Conservation (phyloP, 1,140 invertebrate species). For the Danaus melanippus region DNA sequence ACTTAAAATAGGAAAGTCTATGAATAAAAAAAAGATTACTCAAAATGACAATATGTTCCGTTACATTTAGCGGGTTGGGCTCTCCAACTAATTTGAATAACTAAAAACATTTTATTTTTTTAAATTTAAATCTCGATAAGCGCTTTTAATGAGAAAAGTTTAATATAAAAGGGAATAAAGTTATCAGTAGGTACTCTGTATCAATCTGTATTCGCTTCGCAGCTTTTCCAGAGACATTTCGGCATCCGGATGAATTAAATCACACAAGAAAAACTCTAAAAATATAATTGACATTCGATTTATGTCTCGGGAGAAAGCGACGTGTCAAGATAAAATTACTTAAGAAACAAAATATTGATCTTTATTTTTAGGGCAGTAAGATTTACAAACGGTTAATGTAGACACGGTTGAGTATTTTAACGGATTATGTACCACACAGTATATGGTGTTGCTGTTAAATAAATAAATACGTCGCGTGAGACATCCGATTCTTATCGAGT, state of each 20-base stretch:
- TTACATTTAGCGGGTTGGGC: too few relatives aligned
- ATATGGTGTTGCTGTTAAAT: slow-evolving; percentile 44
- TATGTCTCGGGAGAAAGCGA: slow-evolving; percentile 46
- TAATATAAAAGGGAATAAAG: too few relatives aligned
- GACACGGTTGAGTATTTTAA: slow-evolving; percentile 24
- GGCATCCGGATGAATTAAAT: slow-evolving; percentile 33
- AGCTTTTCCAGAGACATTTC: slow-evolving; percentile 12
- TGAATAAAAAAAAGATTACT: too few relatives aligned
- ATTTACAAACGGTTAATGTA: not conserved
- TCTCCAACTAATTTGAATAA: too few relatives aligned
- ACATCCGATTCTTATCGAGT: slow-evolving; percentile 68
- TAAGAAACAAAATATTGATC: too few relatives aligned
- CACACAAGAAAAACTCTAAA: slow-evolving; percentile 35
- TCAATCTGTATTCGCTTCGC: too few relatives aligned
- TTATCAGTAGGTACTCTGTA: too few relatives aligned
- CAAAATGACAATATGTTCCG: too few relatives aligned
- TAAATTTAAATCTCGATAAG: too few relatives aligned
- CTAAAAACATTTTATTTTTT: too few relatives aligned
- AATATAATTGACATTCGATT: slow-evolving; percentile 29
- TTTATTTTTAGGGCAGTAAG: not conserved
- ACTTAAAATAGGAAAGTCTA: too few relatives aligned
- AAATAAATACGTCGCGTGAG: slow-evolving; percentile 68
- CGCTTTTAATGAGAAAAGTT: too few relatives aligned
- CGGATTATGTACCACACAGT: slow-evolving; percentile 31
- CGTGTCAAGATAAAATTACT: slow-evolving; percentile 2